These are phyloP conservation scores for Steinernema feltiae DNA, from an alignment of 1,140 invertebrate species.

Conservation along the genomic window DNA sequence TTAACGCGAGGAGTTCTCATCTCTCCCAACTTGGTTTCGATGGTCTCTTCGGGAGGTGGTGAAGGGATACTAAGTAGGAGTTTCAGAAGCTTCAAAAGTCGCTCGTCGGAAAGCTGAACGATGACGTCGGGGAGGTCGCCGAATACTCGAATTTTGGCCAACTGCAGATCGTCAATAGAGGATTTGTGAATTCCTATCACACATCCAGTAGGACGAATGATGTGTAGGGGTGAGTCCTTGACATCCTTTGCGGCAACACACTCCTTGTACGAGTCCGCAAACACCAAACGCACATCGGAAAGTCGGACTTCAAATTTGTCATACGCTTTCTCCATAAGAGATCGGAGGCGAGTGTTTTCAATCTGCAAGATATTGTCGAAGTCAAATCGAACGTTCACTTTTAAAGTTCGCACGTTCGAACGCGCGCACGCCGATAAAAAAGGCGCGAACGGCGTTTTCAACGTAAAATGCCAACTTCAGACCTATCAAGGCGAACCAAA, in stretches of 20 bases:
- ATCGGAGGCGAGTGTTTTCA: slow-evolving; percentile 52
- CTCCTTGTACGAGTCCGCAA: slow-evolving; percentile 61
- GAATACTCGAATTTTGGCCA: slow-evolving; percentile 67
- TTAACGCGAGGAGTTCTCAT: slow-evolving; percentile 25
- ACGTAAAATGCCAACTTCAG: no score
- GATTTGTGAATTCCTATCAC: slow-evolving; percentile 75
- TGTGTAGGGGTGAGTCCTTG: slow-evolving; percentile 59
- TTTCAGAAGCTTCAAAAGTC: slow-evolving; percentile 61
- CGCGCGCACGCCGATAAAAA: no score
- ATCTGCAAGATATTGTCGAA: not conserved
- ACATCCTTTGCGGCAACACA: slow-evolving; percentile 35
- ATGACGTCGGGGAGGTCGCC: slow-evolving; percentile 61
- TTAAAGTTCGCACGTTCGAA: no score
- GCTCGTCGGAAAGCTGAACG: slow-evolving; percentile 61
- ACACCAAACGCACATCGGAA: slow-evolving; percentile 73
- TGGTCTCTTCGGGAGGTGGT: slow-evolving; percentile 59
- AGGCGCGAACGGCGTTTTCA: no score
- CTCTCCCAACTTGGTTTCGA: slow-evolving; percentile 31
- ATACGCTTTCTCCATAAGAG: slow-evolving; percentile 73
- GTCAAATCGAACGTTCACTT: no score
- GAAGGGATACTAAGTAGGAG: slow-evolving; percentile 67
- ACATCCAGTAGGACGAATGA: slow-evolving; percentile 73
- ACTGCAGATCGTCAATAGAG: slow-evolving; percentile 78
- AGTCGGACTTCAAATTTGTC: slow-evolving; percentile 77
- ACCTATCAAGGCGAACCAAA: no score